Conservation (phyloP, 2,113 vertebrate species). For the Megaleporinus macrocephalus region DNA sequence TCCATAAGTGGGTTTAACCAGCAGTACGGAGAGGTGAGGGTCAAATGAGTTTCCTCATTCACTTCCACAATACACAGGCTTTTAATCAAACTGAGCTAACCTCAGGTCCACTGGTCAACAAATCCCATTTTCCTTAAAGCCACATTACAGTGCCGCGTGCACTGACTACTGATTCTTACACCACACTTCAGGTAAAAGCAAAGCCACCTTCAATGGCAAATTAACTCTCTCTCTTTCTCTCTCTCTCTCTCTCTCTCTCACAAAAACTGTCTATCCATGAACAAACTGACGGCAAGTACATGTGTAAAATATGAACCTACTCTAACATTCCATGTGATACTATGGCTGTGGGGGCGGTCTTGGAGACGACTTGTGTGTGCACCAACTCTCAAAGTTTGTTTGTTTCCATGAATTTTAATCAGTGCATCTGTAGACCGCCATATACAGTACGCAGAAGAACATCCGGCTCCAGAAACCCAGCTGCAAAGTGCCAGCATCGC, state of each 20-base stretch:
- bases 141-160: background rate
- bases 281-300: background rate
- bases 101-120: background rate
- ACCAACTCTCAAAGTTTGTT: conserved; percentile 45
- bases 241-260: too few relatives aligned
- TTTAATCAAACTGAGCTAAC: conserved; percentile 33
- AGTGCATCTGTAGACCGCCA: conserved; percentile 40
- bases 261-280: background rate
- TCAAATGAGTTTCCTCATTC: conserved; percentile 42
- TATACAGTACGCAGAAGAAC: conserved; percentile 10
- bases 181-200: background rate
- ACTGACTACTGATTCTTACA: too few relatives aligned
- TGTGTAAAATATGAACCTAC: conserved; percentile 36
- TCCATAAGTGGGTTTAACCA: conserved; percentile 37
- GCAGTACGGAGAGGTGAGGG: conserved; percentile 20
- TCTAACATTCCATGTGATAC: conserved; percentile 33
- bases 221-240: background rate
- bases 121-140: conserved; percentile 15
- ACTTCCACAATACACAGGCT: conserved; percentile 15
- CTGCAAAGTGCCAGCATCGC: conserved; percentile 25
- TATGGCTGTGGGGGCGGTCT: conserved; percentile 10
- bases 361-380: background rate
- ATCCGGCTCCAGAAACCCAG: conserved; percentile 38
- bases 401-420: conserved; percentile 59
- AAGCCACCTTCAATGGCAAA: background rate